Evolutionary conservation across 1,140 invertebrate genomes (phyloP).

Genomic region (Drosophila ercepeae): DNA sequence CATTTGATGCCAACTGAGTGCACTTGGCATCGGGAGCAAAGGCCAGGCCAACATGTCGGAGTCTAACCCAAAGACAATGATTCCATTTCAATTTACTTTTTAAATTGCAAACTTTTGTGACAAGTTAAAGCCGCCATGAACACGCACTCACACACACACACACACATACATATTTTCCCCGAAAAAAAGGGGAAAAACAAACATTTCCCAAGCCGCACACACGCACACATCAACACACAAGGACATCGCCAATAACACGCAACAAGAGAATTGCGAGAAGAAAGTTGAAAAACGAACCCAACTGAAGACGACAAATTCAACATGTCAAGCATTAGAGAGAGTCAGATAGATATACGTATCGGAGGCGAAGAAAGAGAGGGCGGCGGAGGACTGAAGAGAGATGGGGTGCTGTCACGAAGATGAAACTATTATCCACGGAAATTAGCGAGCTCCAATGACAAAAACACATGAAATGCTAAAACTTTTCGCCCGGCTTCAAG

Average conservation of each 20-base stretch:
- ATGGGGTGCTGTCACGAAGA: constrained; percentile 57
- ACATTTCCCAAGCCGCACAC: constrained; percentile 21
- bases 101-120: constrained; percentile 52
- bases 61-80: constrained; percentile 16
- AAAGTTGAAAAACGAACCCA: constrained; percentile 56
- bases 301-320: constrained; percentile 68
- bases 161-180: not conserved
- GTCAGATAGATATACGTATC: not conserved
- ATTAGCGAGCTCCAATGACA: constrained; percentile 71
- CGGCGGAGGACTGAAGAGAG: not conserved
- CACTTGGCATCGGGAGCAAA: constrained; percentile 30
- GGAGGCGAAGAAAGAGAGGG: not conserved
- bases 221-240: constrained; percentile 51
- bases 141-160: not conserved
- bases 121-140: constrained; percentile 60
- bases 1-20: constrained; percentile 56
- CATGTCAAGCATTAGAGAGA: constrained; percentile 54
- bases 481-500: constrained; percentile 63
- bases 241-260: constrained; percentile 64
- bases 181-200: constrained; percentile 29
- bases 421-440: constrained; percentile 79
- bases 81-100: constrained; percentile 67
- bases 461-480: constrained; percentile 75
- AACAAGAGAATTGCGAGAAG: constrained; percentile 60
- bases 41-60: constrained; percentile 6